phyloP scores from a whole-genome alignment of 92 coral and sea anemone species.

The Pocillopora grandis region DNA sequence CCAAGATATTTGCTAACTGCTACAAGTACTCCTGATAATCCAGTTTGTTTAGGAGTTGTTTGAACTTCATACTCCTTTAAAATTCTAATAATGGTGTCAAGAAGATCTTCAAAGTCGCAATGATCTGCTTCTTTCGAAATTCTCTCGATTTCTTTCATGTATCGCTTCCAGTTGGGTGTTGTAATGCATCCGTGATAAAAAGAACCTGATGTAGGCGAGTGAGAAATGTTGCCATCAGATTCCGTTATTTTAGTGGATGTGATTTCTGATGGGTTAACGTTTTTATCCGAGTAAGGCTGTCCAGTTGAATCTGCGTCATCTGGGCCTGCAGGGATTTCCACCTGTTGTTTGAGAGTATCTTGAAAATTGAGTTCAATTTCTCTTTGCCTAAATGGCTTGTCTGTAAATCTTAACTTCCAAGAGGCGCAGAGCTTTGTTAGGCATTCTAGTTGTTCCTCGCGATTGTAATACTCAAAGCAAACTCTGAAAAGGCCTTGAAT shows the following conservation, averaged over 20 bases:
- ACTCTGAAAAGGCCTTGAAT: conserved; percentile 89
- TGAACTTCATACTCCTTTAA: conserved; percentile 25
- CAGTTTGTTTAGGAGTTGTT: background rate
- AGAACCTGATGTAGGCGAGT: background rate
- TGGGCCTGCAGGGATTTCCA: background rate
- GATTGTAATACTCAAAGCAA: conserved; percentile 80
- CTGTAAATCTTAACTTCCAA: conserved; percentile 77
- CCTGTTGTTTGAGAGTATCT: background rate
- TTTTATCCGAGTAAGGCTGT: background rate
- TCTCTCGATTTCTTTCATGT: conserved; percentile 6
- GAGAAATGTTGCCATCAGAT: background rate
- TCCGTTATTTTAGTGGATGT: conserved; percentile 1
- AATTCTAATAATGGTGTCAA: conserved; percentile 13
- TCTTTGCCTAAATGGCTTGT: conserved; percentile 42
- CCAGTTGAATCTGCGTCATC: background rate
- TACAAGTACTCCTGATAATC: background rate
- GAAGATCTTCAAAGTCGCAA: conserved; percentile 16
- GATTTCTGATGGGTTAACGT: background rate
- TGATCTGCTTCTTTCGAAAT: conserved; percentile 2
- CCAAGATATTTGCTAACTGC: conserved; percentile 75
- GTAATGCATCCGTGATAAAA: background rate
- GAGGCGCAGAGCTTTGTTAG: conserved; percentile 53
- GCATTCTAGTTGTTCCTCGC: conserved; percentile 83
- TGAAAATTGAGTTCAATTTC: conserved; percentile 43
- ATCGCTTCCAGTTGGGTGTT: background rate